These are phyloP conservation scores for Phrynocephalus guinanensis DNA, from an alignment of 2,797 vertebrate genomes.

Conservation along the genomic window DNA sequence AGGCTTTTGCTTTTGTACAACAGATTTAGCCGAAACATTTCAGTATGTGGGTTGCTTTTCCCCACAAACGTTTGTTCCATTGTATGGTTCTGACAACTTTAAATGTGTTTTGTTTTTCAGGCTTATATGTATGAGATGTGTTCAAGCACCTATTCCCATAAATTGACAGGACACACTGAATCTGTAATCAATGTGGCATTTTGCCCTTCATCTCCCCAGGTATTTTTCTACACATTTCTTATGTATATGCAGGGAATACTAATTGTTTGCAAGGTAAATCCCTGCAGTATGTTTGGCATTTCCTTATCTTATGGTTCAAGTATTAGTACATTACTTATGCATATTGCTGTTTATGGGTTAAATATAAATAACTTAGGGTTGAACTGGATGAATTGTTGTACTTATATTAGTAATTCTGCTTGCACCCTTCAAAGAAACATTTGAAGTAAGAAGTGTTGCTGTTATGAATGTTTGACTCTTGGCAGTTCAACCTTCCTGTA, in stretches of 20 bases:
- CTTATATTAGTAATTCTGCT: neutral
- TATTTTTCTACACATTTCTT: conserved; percentile 61
- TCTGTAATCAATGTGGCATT: conserved; percentile 85
- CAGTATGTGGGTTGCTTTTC: neutral
- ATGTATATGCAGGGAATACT: neutral
- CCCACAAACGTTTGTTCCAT: fast-evolving
- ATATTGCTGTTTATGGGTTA: neutral
- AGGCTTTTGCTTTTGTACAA: too few relatives aligned
- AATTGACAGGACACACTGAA: conserved; percentile 84
- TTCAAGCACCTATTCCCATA: conserved; percentile 84
- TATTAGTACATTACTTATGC: neutral
- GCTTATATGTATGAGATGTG: conserved; percentile 85
- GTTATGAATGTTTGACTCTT: neutral
- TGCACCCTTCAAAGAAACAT: neutral
- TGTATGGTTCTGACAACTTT: neutral
- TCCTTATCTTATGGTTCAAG: neutral
- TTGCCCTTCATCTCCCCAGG: conserved; percentile 85
- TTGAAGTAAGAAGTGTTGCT: neutral
- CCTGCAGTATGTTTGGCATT: neutral
- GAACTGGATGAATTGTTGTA: neutral
- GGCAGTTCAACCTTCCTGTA: neutral
- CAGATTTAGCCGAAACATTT: conserved; percentile 13
- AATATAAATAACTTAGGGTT: neutral
- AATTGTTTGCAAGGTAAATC: neutral
- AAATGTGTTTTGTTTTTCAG: conserved; percentile 62